phyloP scores from a whole-genome alignment of 2,113 vertebrate genomes.

The Lepus timidus region DNA sequence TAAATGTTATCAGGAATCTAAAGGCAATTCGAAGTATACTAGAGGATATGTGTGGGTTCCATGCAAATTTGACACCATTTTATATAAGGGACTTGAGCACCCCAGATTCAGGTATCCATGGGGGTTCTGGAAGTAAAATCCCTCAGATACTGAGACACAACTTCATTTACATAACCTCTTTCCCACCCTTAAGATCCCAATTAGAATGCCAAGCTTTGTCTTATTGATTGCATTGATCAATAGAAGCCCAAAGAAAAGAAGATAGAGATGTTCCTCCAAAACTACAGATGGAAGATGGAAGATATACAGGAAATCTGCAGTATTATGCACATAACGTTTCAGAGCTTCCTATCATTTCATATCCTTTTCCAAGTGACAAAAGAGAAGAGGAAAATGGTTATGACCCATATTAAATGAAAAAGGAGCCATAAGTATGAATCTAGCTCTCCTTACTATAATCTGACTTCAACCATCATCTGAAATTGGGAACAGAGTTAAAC shows the following conservation, averaged over 20 bases:
- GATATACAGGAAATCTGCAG: neutral
- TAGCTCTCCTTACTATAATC: neutral
- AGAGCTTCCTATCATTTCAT: neutral
- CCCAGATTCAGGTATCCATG: too few species aligned
- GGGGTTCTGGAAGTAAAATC: too few species aligned
- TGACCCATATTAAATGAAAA: neutral
- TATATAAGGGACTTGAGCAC: too few species aligned
- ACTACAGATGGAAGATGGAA: neutral
- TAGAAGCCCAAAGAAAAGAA: neutral
- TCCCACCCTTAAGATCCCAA: neutral
- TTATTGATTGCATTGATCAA: neutral
- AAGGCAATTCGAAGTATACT: too few species aligned
- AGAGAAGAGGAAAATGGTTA: neutral
- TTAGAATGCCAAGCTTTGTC: neutral
- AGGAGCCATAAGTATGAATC: conserved; percentile 25
- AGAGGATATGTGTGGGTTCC: too few species aligned
- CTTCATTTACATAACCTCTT: conserved; percentile 39
- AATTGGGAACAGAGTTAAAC: conserved; percentile 61
- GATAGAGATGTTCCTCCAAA: neutral
- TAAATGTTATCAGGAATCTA: too few species aligned
- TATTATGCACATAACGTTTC: neutral
- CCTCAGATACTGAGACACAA: too few species aligned
- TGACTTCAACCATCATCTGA: conserved; percentile 30
- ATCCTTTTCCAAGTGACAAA: neutral
- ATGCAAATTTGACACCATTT: too few species aligned